Evolutionary conservation across 2,797 vertebrate species (phyloP).

Genomic region (Acanthornis magna): DNA sequence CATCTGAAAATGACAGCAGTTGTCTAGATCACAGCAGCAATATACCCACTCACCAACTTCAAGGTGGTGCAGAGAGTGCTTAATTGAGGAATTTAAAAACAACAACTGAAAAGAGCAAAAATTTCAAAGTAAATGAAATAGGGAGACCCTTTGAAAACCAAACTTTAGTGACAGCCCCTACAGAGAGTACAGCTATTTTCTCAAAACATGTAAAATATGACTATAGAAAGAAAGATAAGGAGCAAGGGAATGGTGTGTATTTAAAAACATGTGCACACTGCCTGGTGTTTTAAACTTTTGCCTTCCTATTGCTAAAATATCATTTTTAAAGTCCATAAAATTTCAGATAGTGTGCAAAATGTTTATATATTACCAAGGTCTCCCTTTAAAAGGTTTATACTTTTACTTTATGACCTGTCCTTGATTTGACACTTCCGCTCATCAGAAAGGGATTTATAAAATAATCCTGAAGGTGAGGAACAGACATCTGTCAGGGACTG

Average conservation of each 20-base stretch:
- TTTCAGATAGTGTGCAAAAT: conserved; percentile 82
- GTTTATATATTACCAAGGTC: conserved; percentile 84
- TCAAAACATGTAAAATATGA: conserved; percentile 25
- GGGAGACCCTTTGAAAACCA: conserved; percentile 46
- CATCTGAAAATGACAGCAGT: conserved; percentile 46
- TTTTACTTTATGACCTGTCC: conserved; percentile 86
- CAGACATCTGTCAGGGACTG: conserved; percentile 81
- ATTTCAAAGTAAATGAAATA: conserved; percentile 59
- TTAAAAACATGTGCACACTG: conserved; percentile 51
- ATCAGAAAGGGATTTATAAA: conserved; percentile 87
- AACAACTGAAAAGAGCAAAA: conserved; percentile 23
- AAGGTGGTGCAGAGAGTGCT: conserved; percentile 25
- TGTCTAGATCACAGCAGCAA: conserved; percentile 38
- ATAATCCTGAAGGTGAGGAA: conserved; percentile 84
- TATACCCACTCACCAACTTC: conserved; percentile 38
- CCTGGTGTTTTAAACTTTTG: conserved; percentile 72
- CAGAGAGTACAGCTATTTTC: conserved; percentile 50
- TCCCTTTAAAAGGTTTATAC: conserved; percentile 85
- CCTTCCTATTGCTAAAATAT: conserved; percentile 76
- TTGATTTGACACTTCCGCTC: conserved; percentile 86
- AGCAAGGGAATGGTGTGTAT: not conserved
- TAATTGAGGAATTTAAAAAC: conserved; percentile 56
- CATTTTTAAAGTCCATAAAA: conserved; percentile 79
- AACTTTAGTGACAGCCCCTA: conserved; percentile 56
- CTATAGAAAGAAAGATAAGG: conserved; percentile 53